Evolutionary conservation across 2,797 vertebrate genomes (phyloP).

Genomic region (Lophius americanus): DNA sequence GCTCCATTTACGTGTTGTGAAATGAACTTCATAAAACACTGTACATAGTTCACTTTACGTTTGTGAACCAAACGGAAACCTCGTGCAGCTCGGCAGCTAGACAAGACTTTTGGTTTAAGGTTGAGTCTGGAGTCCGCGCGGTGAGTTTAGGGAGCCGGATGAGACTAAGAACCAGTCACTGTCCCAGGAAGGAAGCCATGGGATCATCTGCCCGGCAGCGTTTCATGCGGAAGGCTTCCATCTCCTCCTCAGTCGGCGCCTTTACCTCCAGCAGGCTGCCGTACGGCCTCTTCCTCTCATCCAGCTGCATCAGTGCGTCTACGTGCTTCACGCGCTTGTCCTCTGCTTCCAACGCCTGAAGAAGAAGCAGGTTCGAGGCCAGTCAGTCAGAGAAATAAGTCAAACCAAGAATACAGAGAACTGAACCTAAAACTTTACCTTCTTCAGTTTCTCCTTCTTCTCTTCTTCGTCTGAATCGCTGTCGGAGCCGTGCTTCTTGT

Average conservation of each 20-base stretch:
- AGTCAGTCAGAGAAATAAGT: background rate
- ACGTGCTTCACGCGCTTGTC: constrained; percentile 91
- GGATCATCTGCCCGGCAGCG: constrained; percentile 91
- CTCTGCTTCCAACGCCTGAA: constrained; percentile 93
- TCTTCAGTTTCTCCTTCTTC: constrained; percentile 95
- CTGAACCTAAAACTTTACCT: constrained; percentile 75
- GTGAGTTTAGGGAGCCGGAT: constrained; percentile 1
- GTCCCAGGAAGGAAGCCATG: constrained; percentile 94
- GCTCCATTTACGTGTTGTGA: background rate
- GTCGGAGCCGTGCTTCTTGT: constrained; percentile 88
- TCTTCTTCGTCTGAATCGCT: constrained; percentile 91
- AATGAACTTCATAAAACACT: constrained; percentile 18
- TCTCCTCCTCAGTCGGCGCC: constrained; percentile 97
- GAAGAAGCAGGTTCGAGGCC: background rate
- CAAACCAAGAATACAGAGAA: background rate
- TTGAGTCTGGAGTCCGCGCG: constrained; percentile 7
- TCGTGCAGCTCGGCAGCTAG: constrained; percentile 3
- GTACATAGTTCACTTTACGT: constrained; percentile 15
- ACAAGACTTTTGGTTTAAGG: background rate
- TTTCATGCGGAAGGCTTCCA: constrained; percentile 98
- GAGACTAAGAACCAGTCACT: constrained; percentile 67
- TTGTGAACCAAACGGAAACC: background rate
- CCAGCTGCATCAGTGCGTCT: constrained; percentile 89
- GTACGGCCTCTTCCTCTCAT: constrained; percentile 96
- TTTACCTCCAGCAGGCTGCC: constrained; percentile 87